phyloP scores from a whole-genome alignment of 2,797 vertebrate genomes.

The Pristis pectinata region DNA sequence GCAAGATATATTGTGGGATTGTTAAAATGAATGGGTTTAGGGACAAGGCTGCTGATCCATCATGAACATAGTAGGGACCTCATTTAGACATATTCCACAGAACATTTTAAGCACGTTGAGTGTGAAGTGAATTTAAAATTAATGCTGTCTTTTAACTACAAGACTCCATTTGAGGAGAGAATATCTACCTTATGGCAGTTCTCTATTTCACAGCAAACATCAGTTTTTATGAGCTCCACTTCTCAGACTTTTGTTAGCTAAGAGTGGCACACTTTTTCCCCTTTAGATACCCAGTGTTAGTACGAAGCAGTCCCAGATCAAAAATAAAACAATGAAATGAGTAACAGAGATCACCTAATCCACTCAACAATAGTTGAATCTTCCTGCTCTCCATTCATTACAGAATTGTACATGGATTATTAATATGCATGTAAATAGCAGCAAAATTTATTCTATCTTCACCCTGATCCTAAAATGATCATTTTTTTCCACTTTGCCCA shows the following conservation, averaged over 20 bases:
- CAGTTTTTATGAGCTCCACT: not conserved
- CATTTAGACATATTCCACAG: not conserved
- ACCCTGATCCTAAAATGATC: not conserved
- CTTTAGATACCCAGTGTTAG: not conserved
- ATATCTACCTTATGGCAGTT: not conserved
- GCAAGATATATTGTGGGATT: not conserved
- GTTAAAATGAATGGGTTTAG: not conserved
- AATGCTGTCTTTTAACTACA: not conserved
- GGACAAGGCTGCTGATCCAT: not conserved
- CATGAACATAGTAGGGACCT: not conserved
- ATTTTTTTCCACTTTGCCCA: not conserved
- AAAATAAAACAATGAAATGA: not conserved
- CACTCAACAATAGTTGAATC: not conserved
- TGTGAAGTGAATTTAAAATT: constrained; percentile 10
- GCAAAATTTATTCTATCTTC: not conserved
- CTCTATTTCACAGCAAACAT: not conserved
- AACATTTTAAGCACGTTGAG: not conserved
- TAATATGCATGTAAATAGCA: not conserved
- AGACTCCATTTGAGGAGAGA: not conserved
- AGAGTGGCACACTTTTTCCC: not conserved
- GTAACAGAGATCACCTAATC: not conserved
- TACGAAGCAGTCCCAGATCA: not conserved
- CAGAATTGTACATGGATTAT: not conserved
- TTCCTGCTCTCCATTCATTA: not conserved
- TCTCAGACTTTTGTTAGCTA: not conserved